These are phyloP conservation scores for Holothuria leucospilota DNA, from an alignment of 53 echinoderm and acorn worm species.

Conservation along the genomic window DNA sequence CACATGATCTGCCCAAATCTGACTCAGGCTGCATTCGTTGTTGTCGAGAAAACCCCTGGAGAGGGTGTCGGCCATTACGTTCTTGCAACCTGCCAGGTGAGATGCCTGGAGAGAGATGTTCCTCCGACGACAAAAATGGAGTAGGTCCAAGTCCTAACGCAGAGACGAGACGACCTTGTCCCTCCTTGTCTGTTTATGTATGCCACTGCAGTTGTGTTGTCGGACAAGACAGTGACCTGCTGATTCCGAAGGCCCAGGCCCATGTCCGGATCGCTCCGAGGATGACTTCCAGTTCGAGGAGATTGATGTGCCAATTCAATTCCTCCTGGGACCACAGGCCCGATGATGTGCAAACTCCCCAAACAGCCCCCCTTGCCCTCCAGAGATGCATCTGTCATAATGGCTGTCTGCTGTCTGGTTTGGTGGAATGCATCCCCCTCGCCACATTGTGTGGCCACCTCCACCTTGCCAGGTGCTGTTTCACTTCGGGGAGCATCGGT, in stretches of 20 bases:
- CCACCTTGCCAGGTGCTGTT: slow-evolving; percentile 15
- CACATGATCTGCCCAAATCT: too few species aligned
- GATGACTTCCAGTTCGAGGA: slow-evolving; percentile 40
- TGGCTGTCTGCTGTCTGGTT: background rate
- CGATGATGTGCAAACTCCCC: background rate
- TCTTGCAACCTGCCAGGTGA: slow-evolving; percentile 28
- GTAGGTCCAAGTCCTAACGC: slow-evolving; percentile 26
- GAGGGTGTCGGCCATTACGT: background rate
- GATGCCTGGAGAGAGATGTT: background rate
- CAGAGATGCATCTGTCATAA: slow-evolving; percentile 28
- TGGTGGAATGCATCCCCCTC: too few species aligned
- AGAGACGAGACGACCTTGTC: slow-evolving; percentile 19
- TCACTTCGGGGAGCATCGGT: background rate
- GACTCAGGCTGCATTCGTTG: too few species aligned
- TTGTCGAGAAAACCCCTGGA: too few species aligned
- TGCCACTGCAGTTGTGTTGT: slow-evolving; percentile 56
- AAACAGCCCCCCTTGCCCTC: background rate
- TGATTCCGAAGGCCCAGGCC: too few species aligned
- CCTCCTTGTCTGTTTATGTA: too few species aligned
- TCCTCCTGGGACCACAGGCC: background rate
- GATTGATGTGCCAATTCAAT: slow-evolving; percentile 23
- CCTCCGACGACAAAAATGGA: background rate
- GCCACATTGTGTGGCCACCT: too few species aligned
- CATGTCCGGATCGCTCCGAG: slow-evolving; percentile 7
- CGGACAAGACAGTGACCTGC: background rate